These are phyloP conservation scores for Diorhabda carinulata DNA, from an alignment of 1,140 invertebrate genomes.

Conservation along the genomic window DNA sequence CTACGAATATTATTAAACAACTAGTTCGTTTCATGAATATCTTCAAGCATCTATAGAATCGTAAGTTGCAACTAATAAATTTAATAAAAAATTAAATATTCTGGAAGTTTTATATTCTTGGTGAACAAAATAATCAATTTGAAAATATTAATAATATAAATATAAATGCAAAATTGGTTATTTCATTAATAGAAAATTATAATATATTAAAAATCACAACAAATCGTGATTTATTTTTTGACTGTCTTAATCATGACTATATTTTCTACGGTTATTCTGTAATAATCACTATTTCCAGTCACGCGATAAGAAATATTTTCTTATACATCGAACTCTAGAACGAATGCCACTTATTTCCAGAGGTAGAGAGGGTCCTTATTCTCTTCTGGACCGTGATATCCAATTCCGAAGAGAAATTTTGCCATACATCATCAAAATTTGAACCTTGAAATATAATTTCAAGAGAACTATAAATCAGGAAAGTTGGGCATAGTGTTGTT, in stretches of 20 bases:
- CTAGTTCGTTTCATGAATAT: too few species aligned
- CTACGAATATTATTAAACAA: too few species aligned
- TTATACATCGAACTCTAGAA: background rate
- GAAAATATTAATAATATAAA: too few species aligned
- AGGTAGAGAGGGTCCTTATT: background rate
- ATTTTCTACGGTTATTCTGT: background rate
- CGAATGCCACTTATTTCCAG: background rate
- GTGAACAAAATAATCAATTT: too few species aligned
- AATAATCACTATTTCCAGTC: background rate
- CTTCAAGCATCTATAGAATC: too few species aligned
- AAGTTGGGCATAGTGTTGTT: slow-evolving; percentile 32
- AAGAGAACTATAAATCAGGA: slow-evolving; percentile 32
- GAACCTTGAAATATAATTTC: slow-evolving; percentile 39
- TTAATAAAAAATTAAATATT: too few species aligned
- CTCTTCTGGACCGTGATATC: slow-evolving; percentile 8
- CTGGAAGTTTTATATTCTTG: too few species aligned
- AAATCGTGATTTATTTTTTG: background rate
- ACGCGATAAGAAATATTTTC: background rate
- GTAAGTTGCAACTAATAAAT: too few species aligned
- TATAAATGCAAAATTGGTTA: background rate
- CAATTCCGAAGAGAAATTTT: slow-evolving; percentile 15
- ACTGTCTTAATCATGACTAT: background rate
- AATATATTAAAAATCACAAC: background rate
- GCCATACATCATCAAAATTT: slow-evolving; percentile 19
- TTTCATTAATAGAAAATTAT: slow-evolving; percentile 1